Evolutionary conservation across 2,113 vertebrate species (phyloP).

Genomic region (Numenius arquata): DNA sequence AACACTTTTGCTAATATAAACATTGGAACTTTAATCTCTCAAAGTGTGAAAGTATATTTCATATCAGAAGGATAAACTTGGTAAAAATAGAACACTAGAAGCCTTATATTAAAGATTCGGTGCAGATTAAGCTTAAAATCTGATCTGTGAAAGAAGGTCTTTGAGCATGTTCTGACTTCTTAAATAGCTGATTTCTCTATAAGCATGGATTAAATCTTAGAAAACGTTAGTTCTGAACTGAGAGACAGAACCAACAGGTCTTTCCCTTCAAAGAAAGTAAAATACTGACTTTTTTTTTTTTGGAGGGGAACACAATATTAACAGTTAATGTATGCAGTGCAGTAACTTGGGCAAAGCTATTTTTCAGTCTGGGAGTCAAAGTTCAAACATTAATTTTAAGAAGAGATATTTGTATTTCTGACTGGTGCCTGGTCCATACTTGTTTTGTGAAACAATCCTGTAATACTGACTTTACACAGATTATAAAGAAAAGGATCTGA

Average conservation of each 20-base stretch:
- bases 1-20: constrained; percentile 55
- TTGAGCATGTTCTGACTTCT: constrained; percentile 29
- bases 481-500: background rate
- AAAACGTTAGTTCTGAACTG: background rate
- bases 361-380: constrained; percentile 8
- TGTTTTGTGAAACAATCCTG: background rate
- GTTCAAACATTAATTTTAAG: background rate
- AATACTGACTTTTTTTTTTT: background rate
- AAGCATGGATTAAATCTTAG: constrained; percentile 4
- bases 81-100: constrained; percentile 26
- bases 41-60: constrained; percentile 54
- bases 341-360: background rate
- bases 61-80: constrained; percentile 45
- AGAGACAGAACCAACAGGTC: background rate
- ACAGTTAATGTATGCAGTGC: background rate
- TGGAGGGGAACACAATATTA: background rate
- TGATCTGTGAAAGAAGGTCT: background rate
- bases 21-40: constrained; percentile 30
- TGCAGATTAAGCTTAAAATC: constrained; percentile 50
- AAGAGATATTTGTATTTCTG: background rate
- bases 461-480: background rate
- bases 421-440: background rate
- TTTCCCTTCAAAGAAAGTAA: background rate
- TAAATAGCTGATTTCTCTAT: constrained; percentile 29
- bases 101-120: constrained; percentile 36